phyloP scores from a whole-genome alignment of 2,888 invertebrate species.

The Ophion ellenae region DNA sequence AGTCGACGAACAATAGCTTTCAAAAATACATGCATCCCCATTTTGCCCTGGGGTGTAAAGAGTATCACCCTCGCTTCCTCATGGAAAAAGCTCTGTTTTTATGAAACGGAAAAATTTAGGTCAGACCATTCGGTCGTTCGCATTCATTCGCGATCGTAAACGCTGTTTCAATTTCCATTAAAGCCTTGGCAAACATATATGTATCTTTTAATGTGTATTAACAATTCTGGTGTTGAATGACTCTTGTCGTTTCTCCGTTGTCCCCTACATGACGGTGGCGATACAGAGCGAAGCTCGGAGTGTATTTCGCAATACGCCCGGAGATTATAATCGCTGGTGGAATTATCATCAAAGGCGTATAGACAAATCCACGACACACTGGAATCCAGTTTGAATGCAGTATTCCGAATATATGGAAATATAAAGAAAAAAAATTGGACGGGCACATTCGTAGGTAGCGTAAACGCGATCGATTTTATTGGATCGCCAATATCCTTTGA shows the following conservation, averaged over 20 bases:
- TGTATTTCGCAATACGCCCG: constrained; percentile 22
- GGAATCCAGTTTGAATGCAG: constrained; percentile 10
- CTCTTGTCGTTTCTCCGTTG: constrained; percentile 3
- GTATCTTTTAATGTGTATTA: no score
- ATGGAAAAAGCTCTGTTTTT: background rate
- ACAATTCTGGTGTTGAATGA: background rate
- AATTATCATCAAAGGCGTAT: constrained; percentile 40
- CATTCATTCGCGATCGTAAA: no score
- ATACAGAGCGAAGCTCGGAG: constrained; percentile 26
- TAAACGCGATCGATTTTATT: constrained; percentile 43
- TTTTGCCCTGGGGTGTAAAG: background rate
- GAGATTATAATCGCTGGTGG: constrained; percentile 50
- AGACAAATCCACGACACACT: constrained; percentile 20
- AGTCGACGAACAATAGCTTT: constrained; percentile 30
- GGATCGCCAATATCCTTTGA: constrained; percentile 33
- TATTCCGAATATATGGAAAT: constrained; percentile 13
- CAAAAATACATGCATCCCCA: background rate
- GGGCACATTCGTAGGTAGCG: constrained; percentile 19
- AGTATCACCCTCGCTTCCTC: no score
- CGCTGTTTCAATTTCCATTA: no score
- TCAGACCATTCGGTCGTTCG: no score
- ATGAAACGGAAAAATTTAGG: no score
- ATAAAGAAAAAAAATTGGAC: constrained; percentile 17
- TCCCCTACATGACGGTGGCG: background rate
- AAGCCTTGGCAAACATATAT: no score